These are phyloP conservation scores for Bungarus multicinctus DNA, from an alignment of 2,113 vertebrate genomes.

Conservation along the genomic window DNA sequence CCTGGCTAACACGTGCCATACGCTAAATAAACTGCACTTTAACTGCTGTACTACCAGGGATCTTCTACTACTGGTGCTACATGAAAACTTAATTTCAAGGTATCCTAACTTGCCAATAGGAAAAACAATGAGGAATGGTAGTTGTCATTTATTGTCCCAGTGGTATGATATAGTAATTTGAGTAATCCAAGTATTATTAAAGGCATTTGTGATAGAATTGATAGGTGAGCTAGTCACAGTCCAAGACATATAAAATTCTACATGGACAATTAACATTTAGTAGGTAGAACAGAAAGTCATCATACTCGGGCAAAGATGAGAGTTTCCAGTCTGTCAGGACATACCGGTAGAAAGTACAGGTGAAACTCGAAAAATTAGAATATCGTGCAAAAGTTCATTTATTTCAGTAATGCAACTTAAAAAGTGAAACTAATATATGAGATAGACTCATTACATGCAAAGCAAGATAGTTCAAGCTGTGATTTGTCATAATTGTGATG, in stretches of 20 bases:
- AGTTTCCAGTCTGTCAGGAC: not conserved
- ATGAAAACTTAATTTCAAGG: not conserved
- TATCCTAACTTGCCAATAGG: not conserved
- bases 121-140: not conserved
- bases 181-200: not conserved
- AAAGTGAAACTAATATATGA: too few relatives aligned
- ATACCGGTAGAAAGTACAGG: not conserved
- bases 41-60: not conserved
- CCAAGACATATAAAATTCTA: not conserved
- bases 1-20: too few relatives aligned
- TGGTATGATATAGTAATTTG: not conserved
- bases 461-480: too few relatives aligned
- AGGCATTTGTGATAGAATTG: not conserved
- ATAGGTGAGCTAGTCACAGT: not conserved
- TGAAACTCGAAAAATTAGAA: too few relatives aligned
- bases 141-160: not conserved
- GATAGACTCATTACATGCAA: too few relatives aligned
- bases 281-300: not conserved
- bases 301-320: not conserved
- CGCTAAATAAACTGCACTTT: not conserved
- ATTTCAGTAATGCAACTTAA: too few relatives aligned
- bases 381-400: too few relatives aligned
- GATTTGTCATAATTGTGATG: too few relatives aligned
- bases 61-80: not conserved
- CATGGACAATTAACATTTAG: not conserved